Conservation (phyloP, 2,797 vertebrate genomes). For the Emys orbicularis region DNA sequence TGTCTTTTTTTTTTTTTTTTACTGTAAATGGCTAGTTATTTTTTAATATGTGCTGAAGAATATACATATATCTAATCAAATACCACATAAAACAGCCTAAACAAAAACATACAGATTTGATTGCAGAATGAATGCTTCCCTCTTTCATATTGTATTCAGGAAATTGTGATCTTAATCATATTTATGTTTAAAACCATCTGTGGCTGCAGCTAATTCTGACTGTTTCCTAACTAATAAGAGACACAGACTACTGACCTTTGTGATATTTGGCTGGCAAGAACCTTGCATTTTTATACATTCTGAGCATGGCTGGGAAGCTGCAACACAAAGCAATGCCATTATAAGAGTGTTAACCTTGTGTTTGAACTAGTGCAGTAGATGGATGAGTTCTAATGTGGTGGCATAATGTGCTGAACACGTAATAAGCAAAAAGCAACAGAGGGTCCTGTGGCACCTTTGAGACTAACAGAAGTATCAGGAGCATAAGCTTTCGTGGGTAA, state of each 20-base stretch:
- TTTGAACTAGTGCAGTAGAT: neutral
- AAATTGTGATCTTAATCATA: neutral
- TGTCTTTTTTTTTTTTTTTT: neutral
- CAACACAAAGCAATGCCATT: accelerated
- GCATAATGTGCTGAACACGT: neutral
- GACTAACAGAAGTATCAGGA: too few relatives aligned
- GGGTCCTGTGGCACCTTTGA: too few relatives aligned
- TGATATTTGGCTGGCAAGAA: neutral
- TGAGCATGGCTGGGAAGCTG: neutral
- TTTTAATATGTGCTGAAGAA: neutral
- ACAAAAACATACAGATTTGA: accelerated
- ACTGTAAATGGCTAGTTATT: neutral
- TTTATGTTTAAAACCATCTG: neutral
- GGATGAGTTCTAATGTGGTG: neutral
- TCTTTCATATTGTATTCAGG: neutral
- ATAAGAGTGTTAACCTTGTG: accelerated
- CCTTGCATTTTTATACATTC: neutral
- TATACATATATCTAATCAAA: neutral
- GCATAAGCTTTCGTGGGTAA: too few relatives aligned
- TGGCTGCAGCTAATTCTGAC: neutral
- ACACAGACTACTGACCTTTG: accelerated
- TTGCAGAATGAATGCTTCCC: neutral
- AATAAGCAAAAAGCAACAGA: too few relatives aligned
- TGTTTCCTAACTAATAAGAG: neutral
- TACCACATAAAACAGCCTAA: neutral